These are phyloP conservation scores for Eledona agricola DNA, from an alignment of 2,888 invertebrate genomes.

Conservation along the genomic window DNA sequence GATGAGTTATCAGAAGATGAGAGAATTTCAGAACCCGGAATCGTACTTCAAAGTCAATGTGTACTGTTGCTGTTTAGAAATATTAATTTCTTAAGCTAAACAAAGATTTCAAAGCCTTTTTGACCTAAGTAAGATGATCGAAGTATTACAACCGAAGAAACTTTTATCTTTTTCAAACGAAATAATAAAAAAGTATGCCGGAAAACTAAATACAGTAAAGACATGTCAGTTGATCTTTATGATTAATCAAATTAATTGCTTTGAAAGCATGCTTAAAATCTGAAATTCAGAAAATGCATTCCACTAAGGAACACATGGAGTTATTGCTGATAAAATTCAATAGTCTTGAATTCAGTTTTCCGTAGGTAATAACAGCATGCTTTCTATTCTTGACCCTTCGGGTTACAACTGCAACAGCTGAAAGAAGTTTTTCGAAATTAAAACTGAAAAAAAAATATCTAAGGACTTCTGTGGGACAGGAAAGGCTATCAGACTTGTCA, in stretches of 20 bases:
- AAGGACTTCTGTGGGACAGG: too few species aligned
- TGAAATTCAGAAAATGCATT: slow-evolving; percentile 44
- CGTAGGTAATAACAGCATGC: slow-evolving; percentile 44
- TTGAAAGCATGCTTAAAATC: slow-evolving; percentile 34
- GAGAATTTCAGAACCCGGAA: slow-evolving; percentile 40
- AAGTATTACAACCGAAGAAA: slow-evolving; percentile 42
- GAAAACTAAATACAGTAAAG: slow-evolving; percentile 38
- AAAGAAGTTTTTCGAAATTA: slow-evolving; percentile 39
- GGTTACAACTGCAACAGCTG: slow-evolving; percentile 40
- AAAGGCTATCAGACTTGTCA: slow-evolving; percentile 38
- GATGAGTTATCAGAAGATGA: slow-evolving; percentile 44
- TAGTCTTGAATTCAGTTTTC: slow-evolving; percentile 45
- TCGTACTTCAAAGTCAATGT: slow-evolving; percentile 39
- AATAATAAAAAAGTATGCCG: slow-evolving; percentile 35
- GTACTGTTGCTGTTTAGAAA: slow-evolving; percentile 39
- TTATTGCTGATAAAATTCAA: slow-evolving; percentile 46
- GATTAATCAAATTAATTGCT: slow-evolving; percentile 46
- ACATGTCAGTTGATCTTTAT: slow-evolving; percentile 42
- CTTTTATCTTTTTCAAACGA: slow-evolving; percentile 48
- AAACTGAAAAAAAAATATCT: slow-evolving; percentile 38
- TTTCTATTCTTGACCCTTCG: slow-evolving; percentile 44
- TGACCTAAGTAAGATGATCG: slow-evolving; percentile 27
- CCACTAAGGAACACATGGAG: slow-evolving; percentile 46
- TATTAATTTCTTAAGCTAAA: slow-evolving; percentile 34
- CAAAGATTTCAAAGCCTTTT: slow-evolving; percentile 3